A percentile compares a stretch with the other conserved stretches of the same genome.
Conservation (phyloP, 2,113 vertebrate species). For the Laticauda colubrina region DNA sequence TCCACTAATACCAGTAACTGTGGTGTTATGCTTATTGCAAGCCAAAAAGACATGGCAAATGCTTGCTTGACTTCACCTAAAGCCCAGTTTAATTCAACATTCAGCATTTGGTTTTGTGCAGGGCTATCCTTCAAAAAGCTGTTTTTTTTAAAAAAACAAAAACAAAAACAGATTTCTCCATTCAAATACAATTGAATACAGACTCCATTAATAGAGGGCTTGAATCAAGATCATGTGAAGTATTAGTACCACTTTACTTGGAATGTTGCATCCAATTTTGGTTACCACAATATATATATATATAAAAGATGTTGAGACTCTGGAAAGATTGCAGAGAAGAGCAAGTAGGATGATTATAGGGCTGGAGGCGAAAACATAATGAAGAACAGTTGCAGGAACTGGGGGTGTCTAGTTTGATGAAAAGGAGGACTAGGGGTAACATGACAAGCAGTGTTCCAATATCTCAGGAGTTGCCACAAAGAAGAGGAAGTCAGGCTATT, state of each 20-base stretch:
- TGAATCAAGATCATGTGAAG: no score
- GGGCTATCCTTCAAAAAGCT: neutral
- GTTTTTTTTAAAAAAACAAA: neutral
- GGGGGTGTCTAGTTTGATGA: no score
- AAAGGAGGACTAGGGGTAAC: rapidly evolving
- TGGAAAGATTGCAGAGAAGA: no score
- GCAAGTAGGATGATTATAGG: no score
- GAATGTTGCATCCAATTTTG: no score
- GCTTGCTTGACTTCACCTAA: neutral
- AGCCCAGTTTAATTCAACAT: neutral
- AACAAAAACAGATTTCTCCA: neutral
- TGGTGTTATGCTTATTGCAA: neutral
- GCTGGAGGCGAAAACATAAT: neutral
- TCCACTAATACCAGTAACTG: neutral
- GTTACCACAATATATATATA: no score
- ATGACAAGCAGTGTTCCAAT: no score
- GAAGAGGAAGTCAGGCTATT: neutral
- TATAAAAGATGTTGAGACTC: no score
- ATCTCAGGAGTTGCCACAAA: no score
- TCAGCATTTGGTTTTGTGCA: neutral
- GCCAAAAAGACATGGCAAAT: neutral
- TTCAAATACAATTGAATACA: neutral
- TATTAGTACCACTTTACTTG: no score
- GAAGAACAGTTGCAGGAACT: neutral
- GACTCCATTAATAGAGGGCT: no score